Conservation (phyloP, 2,888 invertebrate species). For the Caenorhabditis virilis region DNA sequence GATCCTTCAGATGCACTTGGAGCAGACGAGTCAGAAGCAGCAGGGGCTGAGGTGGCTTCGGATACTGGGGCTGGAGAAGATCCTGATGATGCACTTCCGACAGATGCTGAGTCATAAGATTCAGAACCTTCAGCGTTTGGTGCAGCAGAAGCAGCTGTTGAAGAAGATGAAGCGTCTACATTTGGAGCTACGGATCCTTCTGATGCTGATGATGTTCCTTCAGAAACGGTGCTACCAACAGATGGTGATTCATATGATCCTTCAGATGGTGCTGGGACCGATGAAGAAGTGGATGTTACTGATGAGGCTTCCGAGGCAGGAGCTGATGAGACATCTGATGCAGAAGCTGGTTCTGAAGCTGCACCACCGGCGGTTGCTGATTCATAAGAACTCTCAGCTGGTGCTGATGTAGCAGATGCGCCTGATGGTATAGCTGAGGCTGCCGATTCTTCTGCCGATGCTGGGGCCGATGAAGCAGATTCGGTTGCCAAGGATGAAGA, state of each 20-base stretch:
- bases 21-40: slow-evolving; percentile 1
- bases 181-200: slow-evolving; percentile 9
- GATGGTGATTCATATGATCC: slow-evolving; percentile 9
- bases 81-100: slow-evolving; percentile 4
- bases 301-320: slow-evolving; percentile 16
- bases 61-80: background rate
- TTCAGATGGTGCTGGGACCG: slow-evolving; percentile 9
- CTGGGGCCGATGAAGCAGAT: background rate
- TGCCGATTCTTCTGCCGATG: background rate
- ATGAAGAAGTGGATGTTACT: background rate
- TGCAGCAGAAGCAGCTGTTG: slow-evolving; percentile 7
- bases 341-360: background rate
- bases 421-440: background rate
- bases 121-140: no score
- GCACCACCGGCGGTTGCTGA: background rate
- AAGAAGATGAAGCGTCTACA: slow-evolving; percentile 3
- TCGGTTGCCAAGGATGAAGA: background rate
- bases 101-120: background rate
- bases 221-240: background rate
- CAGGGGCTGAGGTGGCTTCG: background rate
- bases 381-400: background rate
- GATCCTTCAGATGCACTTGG: no score
- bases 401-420: background rate
- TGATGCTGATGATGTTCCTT: slow-evolving; percentile 1
- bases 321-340: slow-evolving; percentile 8